A percentile compares a stretch with the other conserved stretches of the same genome.
These are phyloP conservation scores for Probosciger aterrimus DNA, from an alignment of 2,113 vertebrate genomes.

Conservation along the genomic window DNA sequence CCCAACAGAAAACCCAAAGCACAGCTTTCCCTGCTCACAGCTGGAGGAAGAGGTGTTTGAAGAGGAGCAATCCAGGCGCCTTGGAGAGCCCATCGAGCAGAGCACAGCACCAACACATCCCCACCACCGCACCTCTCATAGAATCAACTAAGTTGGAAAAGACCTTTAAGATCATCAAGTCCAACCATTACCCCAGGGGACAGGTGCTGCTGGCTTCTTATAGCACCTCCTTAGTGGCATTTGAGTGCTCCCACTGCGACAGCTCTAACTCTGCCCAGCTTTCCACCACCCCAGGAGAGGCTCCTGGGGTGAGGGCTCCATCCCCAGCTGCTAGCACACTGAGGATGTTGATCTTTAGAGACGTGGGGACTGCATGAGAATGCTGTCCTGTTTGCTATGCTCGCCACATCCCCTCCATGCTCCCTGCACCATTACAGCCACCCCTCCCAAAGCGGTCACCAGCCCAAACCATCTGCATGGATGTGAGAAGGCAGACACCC, in stretches of 20 bases:
- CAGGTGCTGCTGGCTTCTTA: background rate
- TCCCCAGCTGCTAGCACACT: background rate
- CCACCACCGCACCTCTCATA: background rate
- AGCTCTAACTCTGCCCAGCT: background rate
- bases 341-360: background rate
- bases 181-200: background rate
- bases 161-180: background rate
- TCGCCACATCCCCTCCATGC: background rate
- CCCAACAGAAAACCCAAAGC: background rate
- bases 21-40: background rate
- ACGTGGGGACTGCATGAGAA: background rate
- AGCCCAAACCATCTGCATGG: background rate
- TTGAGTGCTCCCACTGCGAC: fast-evolving
- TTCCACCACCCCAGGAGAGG: background rate
- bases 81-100: background rate
- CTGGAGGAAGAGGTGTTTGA: background rate
- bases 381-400: background rate
- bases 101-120: background rate
- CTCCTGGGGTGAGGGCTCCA: background rate
- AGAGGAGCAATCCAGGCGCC: background rate
- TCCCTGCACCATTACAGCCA: background rate
- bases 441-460: background rate
- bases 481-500: background rate
- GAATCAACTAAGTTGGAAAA: background rate
- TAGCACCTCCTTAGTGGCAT: fast-evolving